Evolutionary conservation across 1,140 invertebrate genomes (phyloP).

Genomic region (Drosophila nebulosa): DNA sequence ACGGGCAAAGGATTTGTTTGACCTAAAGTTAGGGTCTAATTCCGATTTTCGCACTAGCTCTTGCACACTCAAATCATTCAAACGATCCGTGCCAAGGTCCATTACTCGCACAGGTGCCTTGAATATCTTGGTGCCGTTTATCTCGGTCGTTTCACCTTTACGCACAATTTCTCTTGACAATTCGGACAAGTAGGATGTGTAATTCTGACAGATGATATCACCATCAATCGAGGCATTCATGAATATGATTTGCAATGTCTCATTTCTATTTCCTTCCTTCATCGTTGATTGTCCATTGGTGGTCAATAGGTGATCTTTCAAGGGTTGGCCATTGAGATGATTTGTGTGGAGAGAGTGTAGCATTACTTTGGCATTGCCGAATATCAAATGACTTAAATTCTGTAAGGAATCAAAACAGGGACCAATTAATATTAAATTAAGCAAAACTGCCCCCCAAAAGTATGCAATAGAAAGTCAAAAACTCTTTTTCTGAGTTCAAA

Average conservation of each 20-base stretch:
- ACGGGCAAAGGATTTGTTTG: constrained; percentile 27
- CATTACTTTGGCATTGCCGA: constrained; percentile 53
- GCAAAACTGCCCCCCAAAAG: too few relatives aligned
- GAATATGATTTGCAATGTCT: constrained; percentile 51
- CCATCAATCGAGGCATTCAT: constrained; percentile 53
- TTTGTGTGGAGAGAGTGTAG: constrained; percentile 24
- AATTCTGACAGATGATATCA: constrained; percentile 41
- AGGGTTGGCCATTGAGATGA: constrained; percentile 45
- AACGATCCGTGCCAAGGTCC: background rate
- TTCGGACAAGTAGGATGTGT: constrained; percentile 39
- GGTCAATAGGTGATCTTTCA: constrained; percentile 46
- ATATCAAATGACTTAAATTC: constrained; percentile 29
- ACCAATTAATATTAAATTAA: too few relatives aligned
- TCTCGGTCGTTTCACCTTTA: constrained; percentile 41
- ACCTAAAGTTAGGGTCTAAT: constrained; percentile 26
- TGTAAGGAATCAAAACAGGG: constrained; percentile 3
- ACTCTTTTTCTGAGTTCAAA: too few relatives aligned
- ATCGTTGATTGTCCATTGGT: background rate
- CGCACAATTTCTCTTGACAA: constrained; percentile 49
- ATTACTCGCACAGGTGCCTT: constrained; percentile 35
- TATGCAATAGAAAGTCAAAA: too few relatives aligned
- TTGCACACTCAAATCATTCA: constrained; percentile 36
- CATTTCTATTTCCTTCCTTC: too few relatives aligned
- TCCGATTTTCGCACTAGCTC: constrained; percentile 43
- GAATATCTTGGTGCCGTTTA: constrained; percentile 59